phyloP scores from a whole-genome alignment of 2,888 invertebrate genomes.

The Rotaria socialis region DNA sequence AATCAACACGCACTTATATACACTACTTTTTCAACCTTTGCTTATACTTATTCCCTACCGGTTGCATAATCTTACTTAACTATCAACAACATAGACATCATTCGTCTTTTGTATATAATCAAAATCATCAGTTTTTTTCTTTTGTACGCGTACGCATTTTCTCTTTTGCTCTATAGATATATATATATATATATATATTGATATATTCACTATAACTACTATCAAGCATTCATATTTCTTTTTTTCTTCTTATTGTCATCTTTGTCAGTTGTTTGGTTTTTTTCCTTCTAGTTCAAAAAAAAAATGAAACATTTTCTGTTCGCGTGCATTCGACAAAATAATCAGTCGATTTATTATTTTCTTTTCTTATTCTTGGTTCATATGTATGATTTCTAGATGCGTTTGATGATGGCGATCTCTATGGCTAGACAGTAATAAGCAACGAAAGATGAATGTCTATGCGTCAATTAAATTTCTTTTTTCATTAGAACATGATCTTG shows the following conservation, averaged over 20 bases:
- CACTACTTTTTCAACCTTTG: neutral
- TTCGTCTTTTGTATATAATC: conserved; percentile 22
- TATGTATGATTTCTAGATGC: neutral
- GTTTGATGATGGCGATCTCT: neutral
- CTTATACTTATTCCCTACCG: neutral
- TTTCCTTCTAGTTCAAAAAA: neutral
- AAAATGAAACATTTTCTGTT: neutral
- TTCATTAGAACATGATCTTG: neutral
- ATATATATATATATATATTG: neutral
- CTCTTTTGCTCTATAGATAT: neutral
- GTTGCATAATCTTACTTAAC: conserved; percentile 26
- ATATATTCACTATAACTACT: conserved; percentile 23
- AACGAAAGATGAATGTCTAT: conserved; percentile 24
- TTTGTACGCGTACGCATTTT: neutral
- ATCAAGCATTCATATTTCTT: conserved; percentile 7
- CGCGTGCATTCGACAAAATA: neutral
- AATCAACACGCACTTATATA: neutral
- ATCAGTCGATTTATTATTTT: neutral
- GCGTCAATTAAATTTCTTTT: neutral
- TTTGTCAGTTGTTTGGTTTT: conserved; percentile 17
- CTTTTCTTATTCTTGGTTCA: neutral
- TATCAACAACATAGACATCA: conserved; percentile 26
- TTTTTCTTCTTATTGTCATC: neutral
- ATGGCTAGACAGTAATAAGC: neutral
- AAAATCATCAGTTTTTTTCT: neutral